phyloP scores from a whole-genome alignment of 2,113 vertebrate species.

The Podarcis cretensis region DNA sequence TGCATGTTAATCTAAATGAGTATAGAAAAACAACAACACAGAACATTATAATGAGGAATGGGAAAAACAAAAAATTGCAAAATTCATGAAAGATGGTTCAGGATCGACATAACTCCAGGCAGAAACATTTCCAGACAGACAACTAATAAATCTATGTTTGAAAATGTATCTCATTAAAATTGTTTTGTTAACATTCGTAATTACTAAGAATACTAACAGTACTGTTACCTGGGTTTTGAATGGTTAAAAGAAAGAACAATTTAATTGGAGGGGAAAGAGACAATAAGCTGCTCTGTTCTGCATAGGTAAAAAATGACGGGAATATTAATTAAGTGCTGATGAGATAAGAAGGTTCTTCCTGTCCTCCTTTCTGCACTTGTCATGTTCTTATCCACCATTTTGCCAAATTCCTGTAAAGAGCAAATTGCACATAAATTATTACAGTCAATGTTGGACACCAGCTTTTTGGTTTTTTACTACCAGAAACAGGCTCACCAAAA shows the following conservation, averaged over 20 bases:
- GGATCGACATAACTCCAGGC: not conserved
- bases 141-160: not conserved
- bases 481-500: not conserved
- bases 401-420: not conserved
- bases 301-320: not conserved
- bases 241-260: not conserved
- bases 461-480: not conserved
- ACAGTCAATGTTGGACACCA: not conserved
- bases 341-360: not conserved
- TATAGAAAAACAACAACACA: not conserved
- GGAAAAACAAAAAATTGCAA: not conserved
- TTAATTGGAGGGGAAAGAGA: not conserved
- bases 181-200: not conserved
- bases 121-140: not conserved
- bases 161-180: not conserved
- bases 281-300: not conserved
- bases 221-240: not conserved
- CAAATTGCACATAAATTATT: constrained; percentile 2
- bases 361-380: not conserved
- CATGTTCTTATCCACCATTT: not conserved
- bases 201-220: not conserved
- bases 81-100: not conserved
- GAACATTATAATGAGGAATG: not conserved
- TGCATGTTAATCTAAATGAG: not conserved
- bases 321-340: not conserved